Evolutionary conservation across 2,797 vertebrate genomes (phyloP).

Genomic region (Crax fasciolata): DNA sequence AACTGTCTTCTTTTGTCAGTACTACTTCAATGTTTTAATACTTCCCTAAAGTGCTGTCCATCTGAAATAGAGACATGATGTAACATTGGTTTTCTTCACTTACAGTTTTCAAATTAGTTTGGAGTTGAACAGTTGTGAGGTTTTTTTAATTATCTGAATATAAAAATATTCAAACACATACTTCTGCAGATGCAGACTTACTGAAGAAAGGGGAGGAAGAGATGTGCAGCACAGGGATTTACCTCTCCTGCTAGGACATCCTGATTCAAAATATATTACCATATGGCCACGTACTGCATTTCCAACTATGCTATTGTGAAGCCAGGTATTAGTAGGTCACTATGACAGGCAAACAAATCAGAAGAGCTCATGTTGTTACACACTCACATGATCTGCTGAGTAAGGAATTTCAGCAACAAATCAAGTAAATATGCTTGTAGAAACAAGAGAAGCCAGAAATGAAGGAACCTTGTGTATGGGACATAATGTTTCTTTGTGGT

Average conservation of each 20-base stretch:
- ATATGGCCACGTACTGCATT: background rate
- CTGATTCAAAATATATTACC: background rate
- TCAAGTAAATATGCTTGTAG: background rate
- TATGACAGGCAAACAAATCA: background rate
- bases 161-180: background rate
- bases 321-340: background rate
- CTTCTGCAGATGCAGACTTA: background rate
- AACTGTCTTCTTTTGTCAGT: background rate
- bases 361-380: background rate
- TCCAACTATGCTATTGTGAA: background rate
- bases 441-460: slow-evolving; percentile 22
- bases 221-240: background rate
- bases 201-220: background rate
- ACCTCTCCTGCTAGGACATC: background rate
- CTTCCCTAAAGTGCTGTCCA: background rate
- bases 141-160: background rate
- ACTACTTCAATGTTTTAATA: background rate
- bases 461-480: background rate
- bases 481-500: background rate
- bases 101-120: background rate
- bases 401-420: background rate
- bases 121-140: fast-evolving
- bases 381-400: background rate
- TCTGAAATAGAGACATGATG: background rate
- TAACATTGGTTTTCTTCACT: background rate